Evolutionary conservation across 2,797 vertebrate species (phyloP).

Genomic region (Phylloscopus collybita): DNA sequence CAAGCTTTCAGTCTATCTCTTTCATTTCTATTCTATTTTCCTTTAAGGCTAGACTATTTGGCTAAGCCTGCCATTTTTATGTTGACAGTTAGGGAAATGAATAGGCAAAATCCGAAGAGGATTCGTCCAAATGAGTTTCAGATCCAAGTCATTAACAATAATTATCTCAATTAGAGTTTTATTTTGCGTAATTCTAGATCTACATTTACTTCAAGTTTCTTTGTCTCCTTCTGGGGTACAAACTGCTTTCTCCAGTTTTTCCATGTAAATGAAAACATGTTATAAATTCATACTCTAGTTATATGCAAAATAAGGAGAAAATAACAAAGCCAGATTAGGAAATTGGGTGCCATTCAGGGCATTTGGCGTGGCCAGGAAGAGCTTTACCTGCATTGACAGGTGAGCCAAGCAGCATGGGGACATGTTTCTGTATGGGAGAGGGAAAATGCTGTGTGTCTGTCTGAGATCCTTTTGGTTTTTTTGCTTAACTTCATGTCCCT

Average conservation of each 20-base stretch:
- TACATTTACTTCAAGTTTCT: not conserved
- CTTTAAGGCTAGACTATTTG: not conserved
- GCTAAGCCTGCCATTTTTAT: not conserved
- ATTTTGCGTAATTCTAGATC: not conserved
- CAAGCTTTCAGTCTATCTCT: not conserved
- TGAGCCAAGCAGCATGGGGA: fast-evolving
- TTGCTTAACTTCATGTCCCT: not conserved
- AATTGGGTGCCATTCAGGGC: not conserved
- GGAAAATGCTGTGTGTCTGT: fast-evolving
- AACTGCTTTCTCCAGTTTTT: slow-evolving; percentile 4
- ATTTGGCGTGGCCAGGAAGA: not conserved
- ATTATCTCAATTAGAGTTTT: slow-evolving; percentile 3
- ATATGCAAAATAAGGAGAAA: not conserved
- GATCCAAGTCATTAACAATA: not conserved
- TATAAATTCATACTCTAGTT: not conserved
- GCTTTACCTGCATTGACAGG: not conserved
- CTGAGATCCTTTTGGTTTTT: not conserved
- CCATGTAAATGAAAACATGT: not conserved
- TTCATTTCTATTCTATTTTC: not conserved
- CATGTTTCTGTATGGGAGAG: fast-evolving
- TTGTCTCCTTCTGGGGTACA: not conserved
- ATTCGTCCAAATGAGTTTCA: not conserved
- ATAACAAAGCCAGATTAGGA: not conserved
- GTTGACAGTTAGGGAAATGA: not conserved
- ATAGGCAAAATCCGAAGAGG: not conserved